Base-by-base conservation (phyloP, 2,888 invertebrate species). In the Cephus runcator region DNA sequence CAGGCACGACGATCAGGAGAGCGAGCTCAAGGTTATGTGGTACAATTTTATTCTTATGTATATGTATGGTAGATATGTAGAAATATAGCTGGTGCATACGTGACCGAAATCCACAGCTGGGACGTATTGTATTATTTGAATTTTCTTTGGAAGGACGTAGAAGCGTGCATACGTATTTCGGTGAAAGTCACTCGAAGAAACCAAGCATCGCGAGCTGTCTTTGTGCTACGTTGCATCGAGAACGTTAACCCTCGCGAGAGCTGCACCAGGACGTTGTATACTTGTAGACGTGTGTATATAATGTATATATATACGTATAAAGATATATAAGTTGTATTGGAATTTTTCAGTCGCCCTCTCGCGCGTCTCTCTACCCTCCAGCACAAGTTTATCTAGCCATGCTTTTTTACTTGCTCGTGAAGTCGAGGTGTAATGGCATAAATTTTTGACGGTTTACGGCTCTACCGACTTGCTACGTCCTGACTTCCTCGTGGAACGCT, bases 131-230 rank as follows among this genome's bases (percentile, higher is more conserved):
- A 31, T 71, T 71, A 71, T 71, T 71, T 31, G 71, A 71, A 11
- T 71, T 71, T n/a, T 71, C 31, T 71, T 71, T 31, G 71, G 33
- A 69, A 30, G 33, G 12, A 34, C 1, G 33, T 34, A 33, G 31
- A 34, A 71, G 33, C 33, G 71, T 71, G 71, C 33, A 71, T 56
- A 56, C 31, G 71, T 31, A 71, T 71, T 71, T 71, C 31, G 71
- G 71, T 71, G 71, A 34, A 71, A 71, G 71, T 56, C 56, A 56
- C 56, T 56, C 56, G 56, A 56, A 56, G 56, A 56, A 56, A 56
- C 56, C 56, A 56, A 15, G 56, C 56, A 56, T 56, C 56, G 56
- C 56, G 56, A 56, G 56, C 23, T 56, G 56, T 56, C 56, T 56
- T 56, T 56, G 56, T 56, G 23, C 56, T 56, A 56, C 56, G 56